Base-by-base conservation (phyloP, 2,113 vertebrate genomes). In the Beaufortia kweichowensis region DNA sequence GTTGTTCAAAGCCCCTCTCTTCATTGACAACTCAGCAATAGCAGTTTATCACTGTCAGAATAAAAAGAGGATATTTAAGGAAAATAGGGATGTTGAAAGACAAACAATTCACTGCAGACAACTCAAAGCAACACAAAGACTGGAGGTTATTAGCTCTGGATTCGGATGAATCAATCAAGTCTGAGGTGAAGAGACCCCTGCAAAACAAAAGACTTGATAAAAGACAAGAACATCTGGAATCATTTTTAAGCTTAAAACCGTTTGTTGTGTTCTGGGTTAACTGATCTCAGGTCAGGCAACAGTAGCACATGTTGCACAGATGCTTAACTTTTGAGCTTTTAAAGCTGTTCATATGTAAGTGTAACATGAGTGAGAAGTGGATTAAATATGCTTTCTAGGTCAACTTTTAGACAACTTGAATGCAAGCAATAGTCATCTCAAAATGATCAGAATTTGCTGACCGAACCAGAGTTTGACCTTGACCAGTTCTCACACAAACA, bases 181-280 rank as follows among this genome's bases (percentile, higher is more conserved):
- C 75, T 77, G 66, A 76, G 59, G 48, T 33, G 50, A 67, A 62
- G 65, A 61, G 74, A 81, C 79, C 3, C 63, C 62, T 29, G n/a
- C 21, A 53, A 59, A 77, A 81, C 79, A 80, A 79, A 81, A 79
- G 59, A 12, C 59, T 77, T 46, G 72, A 71, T 80, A 57, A 43
- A 81, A 80, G 55, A 74, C 73, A 87, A 19, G 67, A 19, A 85
- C 92, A 92, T 92, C 89, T 92, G 91, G 89, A 87, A 69, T 83
- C 80, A 73, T 70, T 93, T 89, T 78, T 73, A 79, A 74, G 14
- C 67, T 48, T 39, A 2, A 84, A 82, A 80, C 82, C 75, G 66
- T 81, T 66, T 73, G 82, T 78, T 84, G 72, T 81, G 50, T 24
- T 79, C 79, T 79, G 9, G 73, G 82, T 81, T 24, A 65, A 2